Conservation (phyloP, 2,888 invertebrate genomes). For the Reticulitermes lucifugus region DNA sequence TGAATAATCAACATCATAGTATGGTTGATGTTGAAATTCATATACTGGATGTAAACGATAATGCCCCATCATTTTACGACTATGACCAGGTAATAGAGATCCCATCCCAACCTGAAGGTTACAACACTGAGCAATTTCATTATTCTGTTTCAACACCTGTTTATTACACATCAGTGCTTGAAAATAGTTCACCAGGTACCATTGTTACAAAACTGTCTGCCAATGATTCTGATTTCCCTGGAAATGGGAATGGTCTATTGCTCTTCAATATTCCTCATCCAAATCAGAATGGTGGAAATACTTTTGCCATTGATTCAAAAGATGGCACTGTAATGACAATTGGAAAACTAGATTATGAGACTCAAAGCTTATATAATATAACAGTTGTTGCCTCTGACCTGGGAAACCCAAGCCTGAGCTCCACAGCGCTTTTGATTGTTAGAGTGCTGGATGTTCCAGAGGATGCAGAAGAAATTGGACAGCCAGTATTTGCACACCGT, state of each 20-base stretch:
- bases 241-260: slow-evolving; percentile 89
- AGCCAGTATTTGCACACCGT: slow-evolving; percentile 65
- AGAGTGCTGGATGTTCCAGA: slow-evolving; percentile 76
- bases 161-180: slow-evolving; percentile 80
- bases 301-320: slow-evolving; percentile 86
- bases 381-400: slow-evolving; percentile 87
- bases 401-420: slow-evolving; percentile 84
- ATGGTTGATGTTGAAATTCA: slow-evolving; percentile 84
- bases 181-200: slow-evolving; percentile 81
- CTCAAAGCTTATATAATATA: slow-evolving; percentile 74
- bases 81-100: slow-evolving; percentile 71
- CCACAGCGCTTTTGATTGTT: slow-evolving; percentile 79
- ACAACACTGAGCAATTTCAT: slow-evolving; percentile 63
- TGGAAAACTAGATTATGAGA: slow-evolving; percentile 78
- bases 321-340: slow-evolving; percentile 85
- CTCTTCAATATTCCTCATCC: slow-evolving; percentile 66
- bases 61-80: slow-evolving; percentile 82
- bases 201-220: slow-evolving; percentile 81
- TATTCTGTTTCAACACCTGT: slow-evolving; percentile 70
- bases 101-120: slow-evolving; percentile 55
- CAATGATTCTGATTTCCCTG: slow-evolving; percentile 86
- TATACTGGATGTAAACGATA: slow-evolving; percentile 86
- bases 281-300: slow-evolving; percentile 60
- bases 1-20: slow-evolving; percentile 71
- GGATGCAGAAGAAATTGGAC: slow-evolving; percentile 63